A percentile compares a stretch with the other conserved stretches of the same genome.
phyloP scores from a whole-genome alignment of 1,140 invertebrate genomes.

The Drosophila biarmipes region DNA sequence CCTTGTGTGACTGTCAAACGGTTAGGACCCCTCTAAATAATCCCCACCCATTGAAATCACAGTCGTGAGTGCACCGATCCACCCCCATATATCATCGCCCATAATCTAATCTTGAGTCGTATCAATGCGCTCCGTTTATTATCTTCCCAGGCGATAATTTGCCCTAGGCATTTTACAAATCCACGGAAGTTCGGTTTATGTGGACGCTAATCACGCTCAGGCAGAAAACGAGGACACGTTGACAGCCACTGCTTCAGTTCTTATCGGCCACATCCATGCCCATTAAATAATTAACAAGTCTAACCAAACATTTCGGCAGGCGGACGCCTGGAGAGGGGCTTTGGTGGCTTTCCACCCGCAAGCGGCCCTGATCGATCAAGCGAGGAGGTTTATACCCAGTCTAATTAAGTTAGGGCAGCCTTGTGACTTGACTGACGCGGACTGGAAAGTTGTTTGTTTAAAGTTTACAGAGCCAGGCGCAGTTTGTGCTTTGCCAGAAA shows the following conservation, averaged over 20 bases:
- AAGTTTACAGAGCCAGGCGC: slow-evolving; percentile 51
- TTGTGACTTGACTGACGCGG: slow-evolving; percentile 76
- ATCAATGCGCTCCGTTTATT: slow-evolving; percentile 27
- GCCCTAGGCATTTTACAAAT: slow-evolving; percentile 20
- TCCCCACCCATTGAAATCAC: slow-evolving; percentile 20
- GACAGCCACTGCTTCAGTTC: slow-evolving; percentile 39
- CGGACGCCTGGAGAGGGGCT: slow-evolving; percentile 7
- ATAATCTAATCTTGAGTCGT: slow-evolving; percentile 44
- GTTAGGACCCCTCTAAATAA: slow-evolving; percentile 11
- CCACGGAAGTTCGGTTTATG: slow-evolving; percentile 40
- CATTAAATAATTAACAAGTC: slow-evolving; percentile 79
- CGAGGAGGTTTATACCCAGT: slow-evolving; percentile 67
- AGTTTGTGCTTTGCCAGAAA: slow-evolving; percentile 52
- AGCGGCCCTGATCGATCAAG: slow-evolving; percentile 63
- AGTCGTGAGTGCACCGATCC: slow-evolving; percentile 1
- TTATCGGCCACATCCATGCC: slow-evolving; percentile 61
- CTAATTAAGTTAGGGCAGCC: slow-evolving; percentile 73
- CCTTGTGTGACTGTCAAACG: not conserved
- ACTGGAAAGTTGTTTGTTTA: slow-evolving; percentile 50
- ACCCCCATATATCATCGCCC: slow-evolving; percentile 25
- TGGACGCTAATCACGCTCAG: slow-evolving; percentile 34
- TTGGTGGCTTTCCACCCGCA: slow-evolving; percentile 48
- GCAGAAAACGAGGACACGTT: slow-evolving; percentile 16
- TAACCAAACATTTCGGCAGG: slow-evolving; percentile 59
- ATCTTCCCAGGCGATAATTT: slow-evolving; percentile 33